These are phyloP conservation scores for Muscicapa striata DNA, from an alignment of 2,797 vertebrate species.

Conservation along the genomic window DNA sequence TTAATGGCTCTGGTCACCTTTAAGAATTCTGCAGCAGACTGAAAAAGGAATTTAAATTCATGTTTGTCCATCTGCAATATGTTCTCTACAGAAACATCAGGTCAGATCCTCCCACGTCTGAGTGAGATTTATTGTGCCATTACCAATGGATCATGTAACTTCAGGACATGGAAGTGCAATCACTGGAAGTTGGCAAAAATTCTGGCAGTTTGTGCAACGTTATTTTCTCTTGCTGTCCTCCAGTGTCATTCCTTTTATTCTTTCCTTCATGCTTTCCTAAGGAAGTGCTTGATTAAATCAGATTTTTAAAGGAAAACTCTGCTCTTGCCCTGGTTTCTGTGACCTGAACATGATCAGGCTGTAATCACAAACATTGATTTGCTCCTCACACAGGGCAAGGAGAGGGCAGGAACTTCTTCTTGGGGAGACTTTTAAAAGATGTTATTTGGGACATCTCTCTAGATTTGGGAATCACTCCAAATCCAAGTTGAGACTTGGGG, in stretches of 20 bases:
- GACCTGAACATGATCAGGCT: not conserved
- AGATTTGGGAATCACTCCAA: not conserved
- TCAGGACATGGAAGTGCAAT: not conserved
- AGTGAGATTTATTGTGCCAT: not conserved
- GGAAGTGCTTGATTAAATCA: not conserved
- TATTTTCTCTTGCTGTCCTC: not conserved
- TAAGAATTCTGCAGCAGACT: not conserved
- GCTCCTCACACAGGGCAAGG: not conserved
- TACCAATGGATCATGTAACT: not conserved
- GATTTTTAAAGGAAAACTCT: not conserved
- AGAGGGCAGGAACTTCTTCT: not conserved
- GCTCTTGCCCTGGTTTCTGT: not conserved
- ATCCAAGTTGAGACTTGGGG: accelerated
- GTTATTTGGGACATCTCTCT: not conserved
- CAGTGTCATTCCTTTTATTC: not conserved
- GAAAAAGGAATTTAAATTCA: not conserved
- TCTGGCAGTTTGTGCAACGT: not conserved
- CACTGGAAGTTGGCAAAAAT: not conserved
- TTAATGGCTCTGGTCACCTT: not conserved
- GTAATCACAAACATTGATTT: not conserved
- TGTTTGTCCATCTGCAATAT: not conserved
- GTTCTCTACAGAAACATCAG: not conserved
- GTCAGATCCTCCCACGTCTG: not conserved
- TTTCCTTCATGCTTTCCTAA: not conserved
- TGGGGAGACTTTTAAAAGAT: not conserved